Conservation (phyloP, 37 sponge, comb jelly and placozoan genomes). For the Cliona cf. orientalis region DNA sequence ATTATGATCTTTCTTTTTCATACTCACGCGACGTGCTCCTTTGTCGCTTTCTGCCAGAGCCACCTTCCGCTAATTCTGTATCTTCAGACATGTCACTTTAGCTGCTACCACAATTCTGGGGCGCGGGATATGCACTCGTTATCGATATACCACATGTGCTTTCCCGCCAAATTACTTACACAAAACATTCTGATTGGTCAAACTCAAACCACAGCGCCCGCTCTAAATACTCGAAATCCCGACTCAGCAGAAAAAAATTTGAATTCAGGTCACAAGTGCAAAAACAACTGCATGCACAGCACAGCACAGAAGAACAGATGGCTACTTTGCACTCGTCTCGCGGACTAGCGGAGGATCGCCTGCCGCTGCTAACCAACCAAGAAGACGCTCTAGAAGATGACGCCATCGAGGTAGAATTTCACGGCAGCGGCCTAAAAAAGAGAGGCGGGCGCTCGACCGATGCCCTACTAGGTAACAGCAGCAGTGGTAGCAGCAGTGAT, state of each 20-base stretch:
- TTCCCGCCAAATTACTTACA: slow-evolving; percentile 15
- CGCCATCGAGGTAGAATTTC: slow-evolving; percentile 19
- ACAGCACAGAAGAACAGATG: too few species aligned
- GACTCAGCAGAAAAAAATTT: too few species aligned
- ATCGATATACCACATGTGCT: slow-evolving; percentile 11
- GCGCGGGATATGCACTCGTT: background rate
- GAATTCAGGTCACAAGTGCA: too few species aligned
- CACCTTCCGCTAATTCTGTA: background rate
- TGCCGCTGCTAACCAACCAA: background rate
- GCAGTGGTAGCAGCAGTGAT: too few species aligned
- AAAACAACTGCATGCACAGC: too few species aligned
- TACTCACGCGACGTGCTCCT: slow-evolving; percentile 18
- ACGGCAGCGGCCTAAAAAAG: background rate
- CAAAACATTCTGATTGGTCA: background rate
- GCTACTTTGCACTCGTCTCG: too few species aligned
- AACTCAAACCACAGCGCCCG: too few species aligned
- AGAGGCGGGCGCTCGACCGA: background rate
- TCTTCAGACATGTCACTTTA: background rate
- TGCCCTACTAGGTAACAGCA: too few species aligned
- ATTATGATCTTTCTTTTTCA: background rate
- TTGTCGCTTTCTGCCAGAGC: slow-evolving; percentile 8
- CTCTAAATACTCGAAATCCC: slow-evolving; percentile 20
- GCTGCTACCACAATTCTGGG: background rate
- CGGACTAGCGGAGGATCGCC: too few species aligned
- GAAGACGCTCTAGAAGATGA: slow-evolving; percentile 8